Evolutionary conservation across 2,888 invertebrate species (phyloP), one percentile per base, ranked within the genome.

Genomic region (Andrena hattorfiana): DNA sequence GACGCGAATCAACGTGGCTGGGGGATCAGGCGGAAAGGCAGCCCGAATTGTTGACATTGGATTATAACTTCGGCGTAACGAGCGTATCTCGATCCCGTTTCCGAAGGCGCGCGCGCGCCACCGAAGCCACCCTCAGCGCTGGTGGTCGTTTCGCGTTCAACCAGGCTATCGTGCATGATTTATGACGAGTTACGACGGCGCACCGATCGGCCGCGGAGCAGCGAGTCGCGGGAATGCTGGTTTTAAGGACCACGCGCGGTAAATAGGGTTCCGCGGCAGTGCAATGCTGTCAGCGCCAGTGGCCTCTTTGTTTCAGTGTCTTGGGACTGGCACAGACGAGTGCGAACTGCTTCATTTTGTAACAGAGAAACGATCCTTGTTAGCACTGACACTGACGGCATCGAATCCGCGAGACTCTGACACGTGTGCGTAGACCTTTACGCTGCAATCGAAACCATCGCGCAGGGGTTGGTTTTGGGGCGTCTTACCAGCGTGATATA

Each of bases 21-120:
- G 49, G 49, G 20, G 68, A 35, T 32, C 54, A 13, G 2, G 23
- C 63, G 69, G 84, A 77, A 74, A 81, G 86, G 72, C 79, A 74
- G 32, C 74, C 51, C 64, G 77, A 89, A 89, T 90, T 89, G 90
- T 90, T 91, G 88, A 90, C 87, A 87, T 84, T 89, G 87, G 87
- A 91, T 91, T 91, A 89, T 89, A 91, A 90, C 87, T 89, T 73
- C 59, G 69, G 66, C 60, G 81, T 84, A 84, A 81, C 81, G 82
- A 83, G 81, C 78, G 82, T 85, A 85, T 87, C 85, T 80, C 78
- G 85, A 89, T 89, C 79, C 77, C 77, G 73, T 81, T 83, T 85
- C 76, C 59, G 32, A n/a, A 2, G 62, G 59, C 62, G 51, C 63
- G 16, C 26, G 10, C 23, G 10, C 56, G 42, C 42, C 3, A 42